Evolutionary conservation across 1,140 invertebrate genomes (phyloP), one percentile per base, ranked within the genome.

Genomic region (Dendrolimus kikuchii): DNA sequence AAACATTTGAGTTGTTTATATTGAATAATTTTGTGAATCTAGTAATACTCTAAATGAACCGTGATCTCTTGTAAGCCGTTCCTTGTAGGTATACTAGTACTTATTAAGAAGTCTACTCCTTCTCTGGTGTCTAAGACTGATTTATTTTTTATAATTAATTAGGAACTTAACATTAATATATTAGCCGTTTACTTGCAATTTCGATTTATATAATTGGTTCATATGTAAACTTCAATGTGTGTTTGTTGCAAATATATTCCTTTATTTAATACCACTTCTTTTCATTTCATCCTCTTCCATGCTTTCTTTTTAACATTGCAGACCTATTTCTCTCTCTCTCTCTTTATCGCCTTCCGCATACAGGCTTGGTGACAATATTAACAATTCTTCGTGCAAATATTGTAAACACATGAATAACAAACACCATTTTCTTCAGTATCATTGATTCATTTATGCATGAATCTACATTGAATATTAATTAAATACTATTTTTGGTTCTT

Each of bases 241-340:
- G 82, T 84, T 86, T 81, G 81, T 84, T 86, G 79, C 83, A 86
- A 86, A 86, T 84, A 84, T 84, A 84, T 74, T 80, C 72, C 75
- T 82, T 84, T 84, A 81, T 83, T 82, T 82, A 23, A 78, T 72
- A 80, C 66, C 74, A 73, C 59, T 72, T 82, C 77, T 86, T 86
- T 86, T 84, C 76, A 85, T 84, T 86, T 81, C 82, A 84, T 77
- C 77, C 79, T 84, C 62, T 71, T 82, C 77, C 76, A 77, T 80
- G 82, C 82, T 86, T 86, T 71, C 63, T 76, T 78, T 36, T 51
- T 77, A 68, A 69, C 72, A 75, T 71, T 63, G 79, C 81, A 75
- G 73, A 78, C 73, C 72, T 83, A 76, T 77, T 71, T 80, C 74
- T 80, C 74, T 79, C 62, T 66, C 60, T 23, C 23, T 23, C 23